Conservation (phyloP, 2,113 vertebrate genomes). For the Psilopogon haemacephalus region DNA sequence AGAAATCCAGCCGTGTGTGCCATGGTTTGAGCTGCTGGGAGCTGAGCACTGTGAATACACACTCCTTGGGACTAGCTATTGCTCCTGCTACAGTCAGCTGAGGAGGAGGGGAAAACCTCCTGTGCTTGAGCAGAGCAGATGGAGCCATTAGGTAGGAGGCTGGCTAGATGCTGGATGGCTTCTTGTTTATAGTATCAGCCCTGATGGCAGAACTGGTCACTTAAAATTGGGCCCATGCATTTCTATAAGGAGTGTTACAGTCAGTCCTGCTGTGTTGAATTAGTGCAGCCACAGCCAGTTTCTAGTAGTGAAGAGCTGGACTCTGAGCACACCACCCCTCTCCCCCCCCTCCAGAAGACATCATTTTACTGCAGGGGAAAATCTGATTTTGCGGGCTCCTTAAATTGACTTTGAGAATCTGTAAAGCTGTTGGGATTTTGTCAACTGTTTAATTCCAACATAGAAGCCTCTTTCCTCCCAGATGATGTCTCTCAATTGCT, state of each 20-base stretch:
- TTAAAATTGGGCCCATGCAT: neutral
- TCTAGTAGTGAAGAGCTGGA: neutral
- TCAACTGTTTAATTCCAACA: conserved; percentile 50
- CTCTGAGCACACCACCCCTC: neutral
- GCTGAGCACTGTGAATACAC: neutral
- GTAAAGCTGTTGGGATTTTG: conserved; percentile 52
- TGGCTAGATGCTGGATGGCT: neutral
- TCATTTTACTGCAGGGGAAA: neutral
- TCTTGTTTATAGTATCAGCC: neutral
- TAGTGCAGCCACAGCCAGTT: neutral
- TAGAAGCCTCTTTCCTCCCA: conserved; percentile 33
- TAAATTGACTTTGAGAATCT: conserved; percentile 38
- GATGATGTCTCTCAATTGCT: conserved; percentile 45
- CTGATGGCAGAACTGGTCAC: neutral
- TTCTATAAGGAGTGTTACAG: neutral
- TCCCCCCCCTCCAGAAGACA: neutral
- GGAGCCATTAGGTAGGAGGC: neutral
- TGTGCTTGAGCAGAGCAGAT: neutral
- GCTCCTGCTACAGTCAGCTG: neutral
- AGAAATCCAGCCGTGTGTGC: neutral
- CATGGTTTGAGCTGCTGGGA: neutral
- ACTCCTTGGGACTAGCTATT: neutral
- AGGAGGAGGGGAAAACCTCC: neutral
- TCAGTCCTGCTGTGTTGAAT: neutral
- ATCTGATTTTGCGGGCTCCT: conserved; percentile 53